Evolutionary conservation across 1,140 invertebrate genomes (phyloP).

Genomic region (Dufourea novaeangliae): DNA sequence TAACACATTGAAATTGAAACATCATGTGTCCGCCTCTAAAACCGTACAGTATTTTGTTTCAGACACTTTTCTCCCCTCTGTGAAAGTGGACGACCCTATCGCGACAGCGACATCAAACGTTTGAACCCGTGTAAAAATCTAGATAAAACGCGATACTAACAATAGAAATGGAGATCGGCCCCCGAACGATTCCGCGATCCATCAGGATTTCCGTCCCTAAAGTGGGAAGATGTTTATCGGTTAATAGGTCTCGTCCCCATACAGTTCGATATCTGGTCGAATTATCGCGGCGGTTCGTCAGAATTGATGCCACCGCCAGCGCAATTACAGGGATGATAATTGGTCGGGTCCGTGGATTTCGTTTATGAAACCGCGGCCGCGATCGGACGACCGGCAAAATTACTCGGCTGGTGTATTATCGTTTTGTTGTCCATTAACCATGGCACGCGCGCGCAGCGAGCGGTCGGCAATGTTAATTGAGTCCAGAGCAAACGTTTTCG

Average conservation of each 20-base stretch:
- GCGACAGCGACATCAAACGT: too few relatives aligned
- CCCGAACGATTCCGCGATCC: not conserved
- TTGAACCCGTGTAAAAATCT: too few relatives aligned
- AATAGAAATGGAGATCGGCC: not conserved
- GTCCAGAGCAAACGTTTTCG: conserved; percentile 41
- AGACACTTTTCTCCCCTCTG: too few relatives aligned
- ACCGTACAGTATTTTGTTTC: too few relatives aligned
- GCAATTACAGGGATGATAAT: conserved; percentile 31
- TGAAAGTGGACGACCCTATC: too few relatives aligned
- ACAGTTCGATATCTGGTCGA: not conserved
- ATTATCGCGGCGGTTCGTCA: not conserved
- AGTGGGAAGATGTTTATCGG: conserved; percentile 6
- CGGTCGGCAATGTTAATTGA: conserved; percentile 50
- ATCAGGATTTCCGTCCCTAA: not conserved
- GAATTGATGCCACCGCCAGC: not conserved
- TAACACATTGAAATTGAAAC: too few relatives aligned
- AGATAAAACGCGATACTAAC: not conserved
- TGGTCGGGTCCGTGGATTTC: conserved; percentile 15
- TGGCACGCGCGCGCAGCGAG: conserved; percentile 17
- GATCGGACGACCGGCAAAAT: conserved; percentile 18
- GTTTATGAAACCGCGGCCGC: conserved; percentile 57
- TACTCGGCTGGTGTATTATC: conserved; percentile 52
- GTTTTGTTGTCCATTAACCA: conserved; percentile 40
- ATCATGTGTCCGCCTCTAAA: too few relatives aligned
- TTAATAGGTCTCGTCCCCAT: not conserved